A percentile compares a stretch with the other conserved stretches of the same genome.
Conservation (phyloP, 1,140 invertebrate species). For the Procambarus virginalis region DNA sequence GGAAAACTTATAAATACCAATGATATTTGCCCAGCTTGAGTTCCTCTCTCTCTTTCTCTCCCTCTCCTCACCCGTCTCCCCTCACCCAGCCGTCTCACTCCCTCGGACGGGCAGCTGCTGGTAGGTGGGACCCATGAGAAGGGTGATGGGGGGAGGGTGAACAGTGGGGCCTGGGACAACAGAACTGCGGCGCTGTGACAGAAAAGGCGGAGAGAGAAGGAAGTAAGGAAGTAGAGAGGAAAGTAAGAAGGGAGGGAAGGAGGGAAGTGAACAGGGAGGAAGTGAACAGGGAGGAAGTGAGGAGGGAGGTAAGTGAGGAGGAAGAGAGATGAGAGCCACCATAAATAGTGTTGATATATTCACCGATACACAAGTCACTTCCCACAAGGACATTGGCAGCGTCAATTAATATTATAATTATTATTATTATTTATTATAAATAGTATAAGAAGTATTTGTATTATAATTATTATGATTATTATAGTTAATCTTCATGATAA, state of each 20-base stretch:
- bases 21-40: not conserved
- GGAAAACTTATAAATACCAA: not conserved
- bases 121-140: not conserved
- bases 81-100: not conserved
- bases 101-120: not conserved
- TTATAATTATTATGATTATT: too few relatives aligned
- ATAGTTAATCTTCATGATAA: too few relatives aligned
- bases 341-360: too few relatives aligned
- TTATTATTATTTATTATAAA: too few relatives aligned
- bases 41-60: constrained; percentile 8
- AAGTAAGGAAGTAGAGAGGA: not conserved
- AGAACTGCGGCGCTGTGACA: not conserved
- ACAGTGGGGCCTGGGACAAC: not conserved
- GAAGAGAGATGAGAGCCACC: not conserved
- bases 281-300: too few relatives aligned
- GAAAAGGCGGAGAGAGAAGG: not conserved
- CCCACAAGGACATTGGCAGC: too few relatives aligned
- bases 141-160: not conserved
- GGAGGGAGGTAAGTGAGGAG: too few relatives aligned
- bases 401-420: too few relatives aligned
- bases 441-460: too few relatives aligned
- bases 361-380: too few relatives aligned
- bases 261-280: too few relatives aligned
- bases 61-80: not conserved
- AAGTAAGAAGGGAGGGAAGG: not conserved